Conservation (phyloP, 2,113 vertebrate genomes). For the Microtus pennsylvanicus region DNA sequence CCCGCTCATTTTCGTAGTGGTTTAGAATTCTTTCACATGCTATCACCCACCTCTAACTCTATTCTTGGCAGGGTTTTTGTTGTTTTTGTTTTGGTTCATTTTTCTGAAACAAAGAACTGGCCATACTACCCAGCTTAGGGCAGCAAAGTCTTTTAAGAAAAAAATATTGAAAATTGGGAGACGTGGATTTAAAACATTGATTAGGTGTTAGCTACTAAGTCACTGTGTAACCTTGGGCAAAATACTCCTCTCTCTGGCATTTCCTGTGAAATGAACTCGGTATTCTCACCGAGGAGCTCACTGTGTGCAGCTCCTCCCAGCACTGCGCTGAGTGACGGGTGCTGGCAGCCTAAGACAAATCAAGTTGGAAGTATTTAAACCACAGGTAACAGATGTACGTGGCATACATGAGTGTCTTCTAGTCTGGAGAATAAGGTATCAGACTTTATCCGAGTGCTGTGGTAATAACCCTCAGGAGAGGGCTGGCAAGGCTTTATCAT, state of each 20-base stretch:
- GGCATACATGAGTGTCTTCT: background rate
- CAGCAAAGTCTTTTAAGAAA: background rate
- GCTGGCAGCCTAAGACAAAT: background rate
- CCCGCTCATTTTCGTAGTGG: background rate
- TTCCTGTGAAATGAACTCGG: conserved; percentile 1
- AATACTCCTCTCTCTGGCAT: background rate
- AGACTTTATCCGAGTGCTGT: background rate
- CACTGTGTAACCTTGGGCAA: background rate
- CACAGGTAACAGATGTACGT: background rate
- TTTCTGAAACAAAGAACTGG: background rate
- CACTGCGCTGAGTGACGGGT: background rate
- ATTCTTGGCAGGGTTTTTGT: background rate
- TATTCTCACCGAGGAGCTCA: background rate
- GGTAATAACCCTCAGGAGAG: background rate
- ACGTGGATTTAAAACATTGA: conserved; percentile 18
- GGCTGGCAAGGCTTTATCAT: background rate
- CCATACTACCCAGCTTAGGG: background rate
- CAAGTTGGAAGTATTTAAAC: background rate
- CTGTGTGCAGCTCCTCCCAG: background rate
- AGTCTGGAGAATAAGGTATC: background rate
- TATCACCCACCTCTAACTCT: background rate
- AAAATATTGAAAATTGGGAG: background rate
- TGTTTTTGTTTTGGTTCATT: background rate
- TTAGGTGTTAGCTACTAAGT: background rate
- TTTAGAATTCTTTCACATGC: background rate